Evolutionary conservation across 2,113 vertebrate species (phyloP), one percentile per base, ranked within the genome.

Genomic region (Bos javanicus): DNA sequence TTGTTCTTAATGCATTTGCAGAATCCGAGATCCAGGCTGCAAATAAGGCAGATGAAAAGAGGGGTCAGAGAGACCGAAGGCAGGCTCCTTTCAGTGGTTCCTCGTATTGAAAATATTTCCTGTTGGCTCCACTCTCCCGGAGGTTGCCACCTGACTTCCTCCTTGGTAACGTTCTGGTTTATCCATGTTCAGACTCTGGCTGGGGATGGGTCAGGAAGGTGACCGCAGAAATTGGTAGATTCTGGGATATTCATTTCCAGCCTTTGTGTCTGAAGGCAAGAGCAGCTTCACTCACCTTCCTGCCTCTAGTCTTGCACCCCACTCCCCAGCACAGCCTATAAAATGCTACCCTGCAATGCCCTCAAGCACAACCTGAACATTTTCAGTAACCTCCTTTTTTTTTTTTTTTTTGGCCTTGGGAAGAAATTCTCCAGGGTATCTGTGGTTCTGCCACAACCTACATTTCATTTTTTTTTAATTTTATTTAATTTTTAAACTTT

Each of bases 1-100:
- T 98, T 98, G 97, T 97, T 98, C 95, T 98, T 98, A 98, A 98
- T 98, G 97, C 98, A 98, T 99, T 98, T 99, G 96, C 97, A 98
- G 98, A 98, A 98, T 97, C 97, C 94, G 97, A 99, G 98, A 98
- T 97, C 94, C 91, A 0, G 0, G 98, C 92, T 98, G 95, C 2
- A 78, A 97, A 98, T 98, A 98, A 86, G 62, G 92, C 0, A 98
- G 98, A 98, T 91, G 96, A 98, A 98, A 97, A 90, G 97, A 67
- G 84, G 96, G 90, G 97, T 97, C 23, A 0, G 84, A 78, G 90
- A 80, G 64, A 97, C 46, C 89, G 95, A 96, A 76, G 91, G 96
- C 84, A 28, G 85, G 13, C 16, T 95, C 76, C 48, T 97, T 90
- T 93, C 94, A 95, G 52, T 19, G 14, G 62, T 46, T 97, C 80